Percentiles rank a stretch among this genome's conserved stretches.
Evolutionary conservation across 92 coral and sea anemone genomes (phyloP).

Genomic region (Actinernus sp.): DNA sequence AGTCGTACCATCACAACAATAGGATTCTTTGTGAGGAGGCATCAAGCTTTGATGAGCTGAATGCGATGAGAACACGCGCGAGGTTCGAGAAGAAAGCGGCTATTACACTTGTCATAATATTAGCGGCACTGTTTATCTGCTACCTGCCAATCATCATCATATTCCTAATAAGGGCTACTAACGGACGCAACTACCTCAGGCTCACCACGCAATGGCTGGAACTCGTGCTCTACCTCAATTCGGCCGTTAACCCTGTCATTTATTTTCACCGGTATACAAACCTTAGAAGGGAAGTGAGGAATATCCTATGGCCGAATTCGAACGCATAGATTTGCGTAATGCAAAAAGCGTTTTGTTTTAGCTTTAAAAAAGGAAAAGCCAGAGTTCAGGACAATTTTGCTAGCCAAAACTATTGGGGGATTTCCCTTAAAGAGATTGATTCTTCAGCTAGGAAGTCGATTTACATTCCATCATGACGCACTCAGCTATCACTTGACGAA

Average conservation of each 20-base stretch:
- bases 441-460: too few species aligned
- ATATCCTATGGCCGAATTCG: background rate
- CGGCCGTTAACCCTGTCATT: background rate
- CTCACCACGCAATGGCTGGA: conserved; percentile 3
- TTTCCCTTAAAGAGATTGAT: too few species aligned
- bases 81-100: conserved; percentile 1
- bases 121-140: background rate
- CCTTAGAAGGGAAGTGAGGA: background rate
- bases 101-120: background rate
- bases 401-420: too few species aligned
- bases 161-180: background rate
- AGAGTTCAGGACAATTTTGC: too few species aligned
- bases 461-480: too few species aligned
- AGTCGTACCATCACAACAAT: background rate
- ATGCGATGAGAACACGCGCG: background rate
- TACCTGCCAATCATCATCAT: conserved; percentile 7
- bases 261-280: conserved; percentile 4
- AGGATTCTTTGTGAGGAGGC: background rate
- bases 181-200: conserved; percentile 1
- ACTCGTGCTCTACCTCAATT: background rate
- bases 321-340: too few species aligned
- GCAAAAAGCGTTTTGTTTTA: too few species aligned
- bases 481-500: too few species aligned
- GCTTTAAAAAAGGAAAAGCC: too few species aligned
- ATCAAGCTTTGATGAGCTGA: background rate